Conservation (phyloP, 2,888 invertebrate species). For the Nomada goodeniana region DNA sequence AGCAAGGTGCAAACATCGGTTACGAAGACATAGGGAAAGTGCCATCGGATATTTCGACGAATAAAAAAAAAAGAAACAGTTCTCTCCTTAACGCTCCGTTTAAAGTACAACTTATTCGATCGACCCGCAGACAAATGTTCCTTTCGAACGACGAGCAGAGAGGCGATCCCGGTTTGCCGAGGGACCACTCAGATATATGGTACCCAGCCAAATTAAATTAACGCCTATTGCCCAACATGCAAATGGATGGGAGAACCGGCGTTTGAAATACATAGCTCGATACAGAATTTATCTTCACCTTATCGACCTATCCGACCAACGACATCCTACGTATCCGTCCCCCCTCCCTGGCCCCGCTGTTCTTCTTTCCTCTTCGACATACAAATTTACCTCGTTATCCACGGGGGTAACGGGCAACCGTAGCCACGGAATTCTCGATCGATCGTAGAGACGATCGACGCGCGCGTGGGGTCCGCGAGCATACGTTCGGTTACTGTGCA, state of each 20-base stretch:
- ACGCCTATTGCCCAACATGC: conserved; percentile 49
- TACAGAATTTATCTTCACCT: conserved; percentile 64
- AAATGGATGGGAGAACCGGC: conserved; percentile 19
- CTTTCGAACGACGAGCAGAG: background rate
- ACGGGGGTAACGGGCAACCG: conserved; percentile 40
- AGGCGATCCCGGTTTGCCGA: background rate
- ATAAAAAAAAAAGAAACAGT: background rate
- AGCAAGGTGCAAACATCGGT: background rate
- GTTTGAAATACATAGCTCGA: conserved; percentile 30
- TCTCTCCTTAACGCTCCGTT: background rate
- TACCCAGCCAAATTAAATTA: conserved; percentile 49
- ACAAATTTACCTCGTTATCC: conserved; percentile 70
- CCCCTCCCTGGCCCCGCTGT: background rate
- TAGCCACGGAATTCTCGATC: conserved; percentile 57
- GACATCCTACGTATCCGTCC: conserved; percentile 32
- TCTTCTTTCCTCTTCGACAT: conserved; percentile 33
- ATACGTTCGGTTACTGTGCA: conserved; percentile 12
- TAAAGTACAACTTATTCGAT: conserved; percentile 8
- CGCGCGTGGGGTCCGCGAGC: conserved; percentile 60
- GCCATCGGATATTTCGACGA: background rate
- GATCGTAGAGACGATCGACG: conserved; percentile 44
- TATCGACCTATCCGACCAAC: conserved; percentile 48
- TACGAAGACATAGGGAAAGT: background rate
- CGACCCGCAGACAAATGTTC: conserved; percentile 8
- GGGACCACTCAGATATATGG: background rate